Percentiles rank a stretch among this genome's conserved stretches.
Evolutionary conservation across 2,113 vertebrate species (phyloP).

Genomic region (Regulus satrapa): DNA sequence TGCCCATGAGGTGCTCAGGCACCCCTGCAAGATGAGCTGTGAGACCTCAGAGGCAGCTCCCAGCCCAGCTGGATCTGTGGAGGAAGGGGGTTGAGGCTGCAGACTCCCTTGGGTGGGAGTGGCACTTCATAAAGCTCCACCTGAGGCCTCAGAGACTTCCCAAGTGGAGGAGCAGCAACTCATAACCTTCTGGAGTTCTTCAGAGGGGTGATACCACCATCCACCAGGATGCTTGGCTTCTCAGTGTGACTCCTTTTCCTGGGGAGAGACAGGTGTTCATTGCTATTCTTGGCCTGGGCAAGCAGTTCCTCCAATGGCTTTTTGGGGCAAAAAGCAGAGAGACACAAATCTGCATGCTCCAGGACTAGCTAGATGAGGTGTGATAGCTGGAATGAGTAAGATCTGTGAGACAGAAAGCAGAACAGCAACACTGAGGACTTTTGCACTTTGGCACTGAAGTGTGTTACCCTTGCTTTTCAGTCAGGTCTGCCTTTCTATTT

Average conservation of each 20-base stretch:
- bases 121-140: neutral
- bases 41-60: neutral
- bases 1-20: neutral
- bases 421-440: neutral
- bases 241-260: neutral
- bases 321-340: neutral
- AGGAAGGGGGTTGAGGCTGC: neutral
- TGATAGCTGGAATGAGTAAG: neutral
- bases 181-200: neutral
- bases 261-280: neutral
- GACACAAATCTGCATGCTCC: rapidly evolving
- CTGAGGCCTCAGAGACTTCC: neutral
- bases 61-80: neutral
- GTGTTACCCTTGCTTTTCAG: neutral
- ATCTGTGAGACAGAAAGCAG: neutral
- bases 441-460: neutral
- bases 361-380: neutral
- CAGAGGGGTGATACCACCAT: neutral
- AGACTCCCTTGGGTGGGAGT: neutral
- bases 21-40: rapidly evolving
- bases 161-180: neutral
- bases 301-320: neutral
- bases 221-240: neutral
- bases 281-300: neutral
- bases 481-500: neutral